Evolutionary conservation across 2,888 invertebrate genomes (phyloP).

Genomic region (Apodemia mormo): DNA sequence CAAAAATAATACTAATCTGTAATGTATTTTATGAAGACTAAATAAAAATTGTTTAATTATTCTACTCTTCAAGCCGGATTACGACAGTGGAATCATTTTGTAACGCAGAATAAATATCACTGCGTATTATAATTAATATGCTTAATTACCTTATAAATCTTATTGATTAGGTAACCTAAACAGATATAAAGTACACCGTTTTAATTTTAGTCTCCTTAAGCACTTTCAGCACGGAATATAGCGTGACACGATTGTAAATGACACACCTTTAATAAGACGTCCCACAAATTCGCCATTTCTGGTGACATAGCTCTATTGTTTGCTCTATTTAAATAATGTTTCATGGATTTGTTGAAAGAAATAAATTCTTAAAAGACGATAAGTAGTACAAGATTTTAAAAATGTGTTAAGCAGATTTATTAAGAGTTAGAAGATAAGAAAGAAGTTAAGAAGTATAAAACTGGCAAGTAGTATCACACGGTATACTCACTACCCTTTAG

Average conservation of each 20-base stretch:
- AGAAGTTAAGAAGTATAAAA: too few species aligned
- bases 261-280: constrained; percentile 35
- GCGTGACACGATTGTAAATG: constrained; percentile 53
- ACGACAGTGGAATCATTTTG: too few species aligned
- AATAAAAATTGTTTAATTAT: too few species aligned
- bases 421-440: too few species aligned
- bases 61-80: too few species aligned
- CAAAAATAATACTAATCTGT: too few species aligned
- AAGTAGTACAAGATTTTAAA: too few species aligned
- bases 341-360: neutral
- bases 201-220: constrained; percentile 56
- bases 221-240: constrained; percentile 63
- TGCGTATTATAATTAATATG: neutral
- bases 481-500: too few species aligned
- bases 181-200: constrained; percentile 40
- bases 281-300: constrained; percentile 36
- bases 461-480: too few species aligned
- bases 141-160: constrained; percentile 20
- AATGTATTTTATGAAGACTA: too few species aligned
- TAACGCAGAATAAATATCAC: neutral
- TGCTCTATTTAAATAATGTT: constrained; percentile 24
- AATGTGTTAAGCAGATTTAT: too few species aligned
- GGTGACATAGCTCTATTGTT: constrained; percentile 37
- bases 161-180: constrained; percentile 27
- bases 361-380: neutral